Evolutionary conservation across 2,888 invertebrate species (phyloP).

Genomic region (Callyntrura guangdongensis): DNA sequence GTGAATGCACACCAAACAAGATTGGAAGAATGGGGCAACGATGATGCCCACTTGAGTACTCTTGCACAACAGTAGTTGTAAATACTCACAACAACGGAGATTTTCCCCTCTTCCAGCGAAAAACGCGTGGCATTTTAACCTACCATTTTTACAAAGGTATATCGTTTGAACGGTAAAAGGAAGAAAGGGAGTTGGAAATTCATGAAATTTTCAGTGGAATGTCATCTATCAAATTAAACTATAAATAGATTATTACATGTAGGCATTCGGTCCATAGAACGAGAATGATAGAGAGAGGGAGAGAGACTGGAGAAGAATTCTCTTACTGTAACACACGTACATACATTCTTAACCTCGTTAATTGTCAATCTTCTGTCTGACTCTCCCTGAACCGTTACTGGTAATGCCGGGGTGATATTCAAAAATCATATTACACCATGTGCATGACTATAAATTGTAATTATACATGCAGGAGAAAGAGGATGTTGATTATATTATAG

Average conservation of each 20-base stretch:
- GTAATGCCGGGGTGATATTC: too few relatives aligned
- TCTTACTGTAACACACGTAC: not conserved
- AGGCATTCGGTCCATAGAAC: not conserved
- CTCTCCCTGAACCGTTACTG: too few relatives aligned
- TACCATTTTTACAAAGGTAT: not conserved
- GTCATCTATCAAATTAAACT: conserved; percentile 41
- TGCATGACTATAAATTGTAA: too few relatives aligned
- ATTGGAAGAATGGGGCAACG: too few relatives aligned
- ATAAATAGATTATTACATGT: conserved; percentile 15
- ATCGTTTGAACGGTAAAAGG: not conserved
- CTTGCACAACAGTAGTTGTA: too few relatives aligned
- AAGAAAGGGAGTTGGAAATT: not conserved
- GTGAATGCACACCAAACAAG: too few relatives aligned
- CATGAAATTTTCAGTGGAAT: conserved; percentile 37
- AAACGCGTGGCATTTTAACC: not conserved
- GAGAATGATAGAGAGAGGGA: not conserved
- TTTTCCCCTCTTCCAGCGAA: not conserved
- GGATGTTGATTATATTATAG: not conserved
- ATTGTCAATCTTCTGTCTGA: too few relatives aligned
- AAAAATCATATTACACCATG: too few relatives aligned
- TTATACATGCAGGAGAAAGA: too few relatives aligned
- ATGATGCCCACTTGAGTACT: too few relatives aligned
- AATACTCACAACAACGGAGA: too few relatives aligned
- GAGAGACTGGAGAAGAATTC: too few relatives aligned
- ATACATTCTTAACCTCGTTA: not conserved